Base-by-base conservation (phyloP, 2,113 vertebrate species). In the Grammomys surdaster region DNA sequence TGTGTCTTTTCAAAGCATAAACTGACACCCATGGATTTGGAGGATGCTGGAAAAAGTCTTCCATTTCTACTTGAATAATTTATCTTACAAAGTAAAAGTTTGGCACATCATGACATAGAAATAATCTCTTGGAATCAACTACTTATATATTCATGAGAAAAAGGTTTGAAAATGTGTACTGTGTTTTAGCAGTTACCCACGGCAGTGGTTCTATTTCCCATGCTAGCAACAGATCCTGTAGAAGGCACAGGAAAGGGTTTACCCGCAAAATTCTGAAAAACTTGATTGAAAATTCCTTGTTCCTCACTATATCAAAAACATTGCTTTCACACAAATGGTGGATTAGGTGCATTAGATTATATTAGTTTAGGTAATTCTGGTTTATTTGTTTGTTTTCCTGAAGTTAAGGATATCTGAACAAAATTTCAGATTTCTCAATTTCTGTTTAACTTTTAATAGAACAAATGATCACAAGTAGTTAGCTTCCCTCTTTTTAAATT, bases 1-100 rank as follows among this genome's bases (percentile, higher is more conserved):
- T 95, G 77, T 97, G 95, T 93, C 97, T 97, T 97, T 96, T 88
- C 84, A 63, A 98, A 98, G 93, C 88, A 97, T 97, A 97, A 43
- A 97, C 94, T 91, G 75, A 94, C 93, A 93, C 93, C 87, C 95
- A 95, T 76, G 97, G 67, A 97, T 91, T 87, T 96, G 96, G 24
- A 96, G 85, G 96, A 95, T 48, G 92, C 93, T 96, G 88, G 97
- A 98, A 98, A 88, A 95, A 93, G 95, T 96, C 97, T 97, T 95
- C 96, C 96, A 86, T 72, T 94, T 97, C 91, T 81, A 97, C 91
- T 90, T 96, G 88, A 98, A 96, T 31, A 93, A 90, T 31, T 90
- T 96, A 93, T 92, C 95, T 93, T 89, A 94, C 93, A 73, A 92
- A 97, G 91, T 97, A 92, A 98, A 97, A 97, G 95, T 97, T 96